Base-by-base conservation (phyloP, 2,797 vertebrate species). In the Dendrocincla fuliginosa region DNA sequence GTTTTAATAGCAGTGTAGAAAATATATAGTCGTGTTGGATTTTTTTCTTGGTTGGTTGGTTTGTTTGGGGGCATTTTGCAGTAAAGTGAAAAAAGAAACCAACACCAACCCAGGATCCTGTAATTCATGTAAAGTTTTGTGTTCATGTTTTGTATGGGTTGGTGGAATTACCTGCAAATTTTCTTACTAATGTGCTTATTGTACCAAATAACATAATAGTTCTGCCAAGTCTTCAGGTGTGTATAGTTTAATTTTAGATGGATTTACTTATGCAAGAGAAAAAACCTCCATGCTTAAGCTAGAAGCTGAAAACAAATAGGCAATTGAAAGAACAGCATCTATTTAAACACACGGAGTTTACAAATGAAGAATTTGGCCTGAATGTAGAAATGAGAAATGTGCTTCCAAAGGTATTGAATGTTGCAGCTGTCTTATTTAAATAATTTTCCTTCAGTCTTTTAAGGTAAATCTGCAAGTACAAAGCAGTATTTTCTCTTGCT, bases 171-270 rank as follows among this genome's bases (percentile, higher is more conserved):
- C 84, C 84, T 93, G 35, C 56, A 73, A 49, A 13, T 90, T 87
- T 47, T 73, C 42, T 64, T 70, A 53, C 47, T 85, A 32, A 35
- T 27, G 28, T 73, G 65, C 33, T 92, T 82, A 25, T 13, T 70
- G 47, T 77, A 79, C 50, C 52, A 95, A 92, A 79, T 30, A 69
- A 27, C 42, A 16, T 59, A 81, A 65, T 59, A 55, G 32, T 82
- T 76, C 37, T 95, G 63, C 69, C 30, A 94, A 61, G 50, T 76
- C 56, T 87, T 93, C 23, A 5, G 47, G 46, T 76, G 52, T 35
- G 25, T 60, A n/a, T 64, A 56, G 56, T 73, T 90, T 83, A 87
- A 89, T 94, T 92, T 93, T 87, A 76, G 86, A 89, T 74, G 24
- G 37, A 67, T 90, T 91, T 90, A 64, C 44, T 84, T 90, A 60